Percentiles rank a stretch among this genome's conserved stretches.
Evolutionary conservation across 1,140 invertebrate species (phyloP).

Genomic region (Centruroides sculpturatus): DNA sequence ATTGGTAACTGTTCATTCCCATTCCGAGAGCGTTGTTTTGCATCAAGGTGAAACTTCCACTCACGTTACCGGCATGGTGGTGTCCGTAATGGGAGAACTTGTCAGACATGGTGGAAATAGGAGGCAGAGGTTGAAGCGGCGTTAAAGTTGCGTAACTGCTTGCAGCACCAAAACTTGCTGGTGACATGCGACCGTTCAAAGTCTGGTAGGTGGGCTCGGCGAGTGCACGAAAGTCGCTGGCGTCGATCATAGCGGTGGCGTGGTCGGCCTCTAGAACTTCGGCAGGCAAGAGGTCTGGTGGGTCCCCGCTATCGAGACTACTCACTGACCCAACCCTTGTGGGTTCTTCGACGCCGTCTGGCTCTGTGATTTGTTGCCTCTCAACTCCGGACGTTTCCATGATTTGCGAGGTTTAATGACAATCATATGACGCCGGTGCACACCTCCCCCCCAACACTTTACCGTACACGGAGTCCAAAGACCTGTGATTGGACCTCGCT

Average conservation of each 20-base stretch:
- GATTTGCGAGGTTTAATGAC: too few species aligned
- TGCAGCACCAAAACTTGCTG: slow-evolving; percentile 21
- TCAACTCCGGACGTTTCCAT: too few species aligned
- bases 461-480: too few species aligned
- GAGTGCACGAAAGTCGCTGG: slow-evolving; percentile 22
- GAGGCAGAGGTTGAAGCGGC: slow-evolving; percentile 58
- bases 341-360: too few species aligned
- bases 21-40: slow-evolving; percentile 53
- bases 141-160: slow-evolving; percentile 83
- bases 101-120: slow-evolving; percentile 95
- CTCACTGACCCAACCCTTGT: not conserved
- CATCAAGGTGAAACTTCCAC: slow-evolving; percentile 68
- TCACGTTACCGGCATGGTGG: slow-evolving; percentile 37
- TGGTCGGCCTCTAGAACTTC: not conserved
- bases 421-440: too few species aligned
- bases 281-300: not conserved
- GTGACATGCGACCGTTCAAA: slow-evolving; percentile 21
- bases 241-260: slow-evolving; percentile 20
- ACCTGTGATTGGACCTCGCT: too few species aligned
- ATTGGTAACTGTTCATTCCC: slow-evolving; percentile 15
- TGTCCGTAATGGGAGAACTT: slow-evolving; percentile 34
- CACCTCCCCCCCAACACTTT: too few species aligned
- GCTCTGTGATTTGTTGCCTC: too few species aligned
- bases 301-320: not conserved
- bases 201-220: slow-evolving; percentile 19